Percentiles rank a stretch among this genome's conserved stretches.
phyloP scores from a whole-genome alignment of 2,797 vertebrate genomes.

The Falco berigora region DNA sequence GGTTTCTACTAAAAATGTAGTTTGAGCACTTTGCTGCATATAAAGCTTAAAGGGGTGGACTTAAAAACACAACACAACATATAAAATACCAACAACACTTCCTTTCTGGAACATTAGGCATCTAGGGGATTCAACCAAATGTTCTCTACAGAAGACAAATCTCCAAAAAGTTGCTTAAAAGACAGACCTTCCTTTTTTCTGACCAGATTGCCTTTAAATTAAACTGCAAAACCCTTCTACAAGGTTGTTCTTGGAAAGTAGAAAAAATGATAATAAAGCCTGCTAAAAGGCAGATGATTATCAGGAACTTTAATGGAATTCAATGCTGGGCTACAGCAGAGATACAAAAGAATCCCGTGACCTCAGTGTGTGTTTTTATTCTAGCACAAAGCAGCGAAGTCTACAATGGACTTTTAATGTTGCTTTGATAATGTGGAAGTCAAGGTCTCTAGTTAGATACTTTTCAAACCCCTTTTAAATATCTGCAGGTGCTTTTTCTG shows the following conservation, averaged over 20 bases:
- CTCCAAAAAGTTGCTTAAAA: not conserved
- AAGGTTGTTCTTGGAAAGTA: conserved; percentile 41
- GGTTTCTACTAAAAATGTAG: not conserved
- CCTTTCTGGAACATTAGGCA: not conserved
- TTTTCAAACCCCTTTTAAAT: conserved; percentile 7
- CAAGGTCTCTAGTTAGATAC: not conserved
- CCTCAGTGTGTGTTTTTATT: conserved; percentile 27
- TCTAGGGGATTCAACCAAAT: not conserved
- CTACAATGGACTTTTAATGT: not conserved
- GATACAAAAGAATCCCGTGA: conserved; percentile 40
- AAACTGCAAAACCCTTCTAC: conserved; percentile 12
- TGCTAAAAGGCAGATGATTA: conserved; percentile 56
- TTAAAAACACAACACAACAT: not conserved
- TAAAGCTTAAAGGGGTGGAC: not conserved
- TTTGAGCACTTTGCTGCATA: not conserved
- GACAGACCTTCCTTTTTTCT: conserved; percentile 2
- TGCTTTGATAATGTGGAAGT: not conserved
- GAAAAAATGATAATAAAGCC: conserved; percentile 4
- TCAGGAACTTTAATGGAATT: conserved; percentile 48
- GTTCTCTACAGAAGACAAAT: not conserved
- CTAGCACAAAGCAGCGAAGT: conserved; percentile 20
- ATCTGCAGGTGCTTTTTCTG: not conserved
- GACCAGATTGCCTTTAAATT: conserved; percentile 28
- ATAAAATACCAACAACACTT: not conserved
- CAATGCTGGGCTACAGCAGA: not conserved